A percentile compares a stretch with the other conserved stretches of the same genome.
These are phyloP conservation scores for Doryteuthis pealeii DNA, from an alignment of 1,140 invertebrate genomes.

Conservation along the genomic window DNA sequence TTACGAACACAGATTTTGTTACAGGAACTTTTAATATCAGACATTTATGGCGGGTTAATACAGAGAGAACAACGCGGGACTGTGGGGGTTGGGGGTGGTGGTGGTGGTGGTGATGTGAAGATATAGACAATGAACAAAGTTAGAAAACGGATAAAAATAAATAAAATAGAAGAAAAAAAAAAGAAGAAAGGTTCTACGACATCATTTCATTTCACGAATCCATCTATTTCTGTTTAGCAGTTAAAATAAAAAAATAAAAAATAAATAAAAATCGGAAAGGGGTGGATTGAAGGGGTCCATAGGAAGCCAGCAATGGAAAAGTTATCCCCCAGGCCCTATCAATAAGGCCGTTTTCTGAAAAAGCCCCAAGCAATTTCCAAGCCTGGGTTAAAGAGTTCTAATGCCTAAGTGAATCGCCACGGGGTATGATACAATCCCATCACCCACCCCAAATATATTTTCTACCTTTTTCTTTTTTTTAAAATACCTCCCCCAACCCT, in stretches of 20 bases:
- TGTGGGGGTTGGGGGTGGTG: too few species aligned
- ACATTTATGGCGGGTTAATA: too few species aligned
- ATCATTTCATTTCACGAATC: too few species aligned
- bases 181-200: too few species aligned
- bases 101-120: too few species aligned
- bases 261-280: background rate
- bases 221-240: too few species aligned
- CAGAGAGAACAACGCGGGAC: too few species aligned
- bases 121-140: too few species aligned
- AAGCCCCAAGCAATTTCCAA: background rate
- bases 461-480: background rate
- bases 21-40: background rate
- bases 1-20: background rate
- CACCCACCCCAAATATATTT: too few species aligned
- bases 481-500: background rate
- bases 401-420: conserved; percentile 1
- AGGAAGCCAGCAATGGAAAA: background rate
- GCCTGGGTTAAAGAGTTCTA: background rate
- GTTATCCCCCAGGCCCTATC: background rate
- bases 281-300: background rate
- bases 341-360: background rate
- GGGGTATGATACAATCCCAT: background rate
- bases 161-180: too few species aligned
- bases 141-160: too few species aligned
- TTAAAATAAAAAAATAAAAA: background rate